A percentile compares a stretch with the other conserved stretches of the same genome.
Conservation (phyloP, 2,888 invertebrate species). For the Chrysopilus asiliformis region DNA sequence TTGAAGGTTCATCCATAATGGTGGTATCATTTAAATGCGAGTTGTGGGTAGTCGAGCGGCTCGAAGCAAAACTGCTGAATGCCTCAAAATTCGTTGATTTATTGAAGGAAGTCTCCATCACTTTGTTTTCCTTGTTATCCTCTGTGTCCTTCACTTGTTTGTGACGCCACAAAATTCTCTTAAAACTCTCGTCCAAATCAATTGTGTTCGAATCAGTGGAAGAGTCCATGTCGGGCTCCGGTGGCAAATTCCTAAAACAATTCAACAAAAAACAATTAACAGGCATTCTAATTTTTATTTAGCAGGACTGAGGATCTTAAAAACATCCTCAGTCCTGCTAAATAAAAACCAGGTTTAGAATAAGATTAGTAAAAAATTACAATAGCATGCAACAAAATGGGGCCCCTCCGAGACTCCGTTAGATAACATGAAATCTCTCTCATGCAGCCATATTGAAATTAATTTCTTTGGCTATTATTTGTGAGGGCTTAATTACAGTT, state of each 20-base stretch:
- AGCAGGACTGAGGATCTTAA: too few relatives aligned
- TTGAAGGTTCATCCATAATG: conserved; percentile 7
- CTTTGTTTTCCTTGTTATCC: neutral
- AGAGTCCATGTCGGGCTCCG: too few relatives aligned
- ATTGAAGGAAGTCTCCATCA: neutral
- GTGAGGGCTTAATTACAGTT: too few relatives aligned
- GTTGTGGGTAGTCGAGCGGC: neutral
- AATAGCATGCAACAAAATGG: neutral
- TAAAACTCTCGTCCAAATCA: neutral
- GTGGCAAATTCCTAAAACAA: neutral
- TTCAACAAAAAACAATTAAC: too few relatives aligned
- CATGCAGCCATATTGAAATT: neutral
- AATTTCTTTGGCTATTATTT: neutral
- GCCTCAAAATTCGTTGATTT: neutral
- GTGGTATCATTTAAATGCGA: conserved; percentile 7
- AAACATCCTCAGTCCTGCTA: too few relatives aligned
- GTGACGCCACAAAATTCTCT: conserved; percentile 1
- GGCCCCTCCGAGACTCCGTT: too few relatives aligned
- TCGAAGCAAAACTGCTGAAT: neutral
- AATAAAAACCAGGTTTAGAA: too few relatives aligned
- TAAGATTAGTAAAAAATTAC: too few relatives aligned
- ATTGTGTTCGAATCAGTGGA: neutral
- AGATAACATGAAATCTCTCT: neutral
- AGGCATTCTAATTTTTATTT: too few relatives aligned
- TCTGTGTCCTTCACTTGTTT: neutral